These are phyloP conservation scores for Fulica atra DNA, from an alignment of 2,113 vertebrate species.

Conservation along the genomic window DNA sequence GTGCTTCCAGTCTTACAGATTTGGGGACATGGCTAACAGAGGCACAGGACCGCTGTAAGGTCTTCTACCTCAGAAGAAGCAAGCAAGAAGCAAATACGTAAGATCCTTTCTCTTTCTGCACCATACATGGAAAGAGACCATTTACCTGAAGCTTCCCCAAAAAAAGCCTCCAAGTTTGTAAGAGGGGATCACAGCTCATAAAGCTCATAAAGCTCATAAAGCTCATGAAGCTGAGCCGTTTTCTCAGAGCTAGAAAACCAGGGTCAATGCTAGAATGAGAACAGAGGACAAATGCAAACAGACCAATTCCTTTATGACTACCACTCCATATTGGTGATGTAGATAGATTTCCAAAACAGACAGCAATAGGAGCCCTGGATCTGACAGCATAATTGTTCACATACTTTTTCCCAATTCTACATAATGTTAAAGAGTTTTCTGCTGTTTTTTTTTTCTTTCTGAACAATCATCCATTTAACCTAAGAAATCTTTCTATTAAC, in stretches of 20 bases:
- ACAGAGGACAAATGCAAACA: neutral
- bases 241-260: neutral
- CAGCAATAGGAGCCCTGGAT: neutral
- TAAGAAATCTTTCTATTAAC: constrained; percentile 33
- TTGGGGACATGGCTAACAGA: neutral
- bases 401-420: neutral
- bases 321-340: neutral
- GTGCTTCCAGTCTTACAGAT: neutral
- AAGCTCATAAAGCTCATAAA: neutral
- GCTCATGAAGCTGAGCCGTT: neutral
- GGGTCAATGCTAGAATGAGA: neutral
- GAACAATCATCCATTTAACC: constrained; percentile 25
- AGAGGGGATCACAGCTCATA: neutral
- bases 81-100: accelerated
- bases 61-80: neutral
- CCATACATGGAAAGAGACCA: neutral
- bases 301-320: neutral
- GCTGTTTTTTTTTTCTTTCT: neutral
- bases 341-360: neutral
- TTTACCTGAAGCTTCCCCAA: neutral
- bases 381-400: neutral
- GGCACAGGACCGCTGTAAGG: neutral
- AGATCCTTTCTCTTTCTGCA: neutral
- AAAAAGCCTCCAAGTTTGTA: neutral
- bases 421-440: neutral